Evolutionary conservation across 2,113 vertebrate genomes (phyloP).

Genomic region (Elephantulus edwardii): DNA sequence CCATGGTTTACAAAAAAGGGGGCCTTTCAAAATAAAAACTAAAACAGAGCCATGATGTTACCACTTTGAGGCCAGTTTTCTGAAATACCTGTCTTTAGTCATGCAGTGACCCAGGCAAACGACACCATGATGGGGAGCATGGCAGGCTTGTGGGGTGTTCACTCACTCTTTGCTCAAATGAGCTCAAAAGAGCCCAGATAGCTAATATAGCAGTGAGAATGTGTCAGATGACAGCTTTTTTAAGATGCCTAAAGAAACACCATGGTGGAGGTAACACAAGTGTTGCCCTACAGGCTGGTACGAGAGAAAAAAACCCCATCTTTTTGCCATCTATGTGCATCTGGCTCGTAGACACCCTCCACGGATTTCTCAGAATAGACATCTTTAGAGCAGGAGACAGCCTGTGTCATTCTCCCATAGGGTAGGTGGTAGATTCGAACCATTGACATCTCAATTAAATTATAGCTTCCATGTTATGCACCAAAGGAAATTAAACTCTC

Average conservation of each 20-base stretch:
- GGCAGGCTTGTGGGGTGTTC: accelerated
- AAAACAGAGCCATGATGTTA: neutral
- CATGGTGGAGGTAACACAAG: neutral
- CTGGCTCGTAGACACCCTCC: no score
- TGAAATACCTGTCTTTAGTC: neutral
- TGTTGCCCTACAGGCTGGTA: no score
- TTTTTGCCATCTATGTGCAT: no score
- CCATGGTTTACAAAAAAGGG: neutral
- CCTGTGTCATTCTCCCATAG: neutral
- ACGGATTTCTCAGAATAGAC: no score
- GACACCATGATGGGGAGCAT: neutral
- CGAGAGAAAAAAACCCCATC: no score
- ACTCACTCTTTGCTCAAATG: neutral
- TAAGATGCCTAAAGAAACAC: neutral
- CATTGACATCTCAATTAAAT: no score
- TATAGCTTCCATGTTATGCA: no score
- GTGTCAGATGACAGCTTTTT: neutral
- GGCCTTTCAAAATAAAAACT: neutral
- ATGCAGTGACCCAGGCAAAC: neutral
- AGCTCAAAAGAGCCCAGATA: neutral
- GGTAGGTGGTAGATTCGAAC: no score
- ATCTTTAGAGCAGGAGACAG: no score
- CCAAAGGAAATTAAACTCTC: no score
- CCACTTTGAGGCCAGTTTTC: accelerated
- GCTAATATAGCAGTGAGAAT: neutral